Evolutionary conservation across 2,888 invertebrate species (phyloP), one percentile per base, ranked within the genome.

Genomic region (Tipula lateralis): DNA sequence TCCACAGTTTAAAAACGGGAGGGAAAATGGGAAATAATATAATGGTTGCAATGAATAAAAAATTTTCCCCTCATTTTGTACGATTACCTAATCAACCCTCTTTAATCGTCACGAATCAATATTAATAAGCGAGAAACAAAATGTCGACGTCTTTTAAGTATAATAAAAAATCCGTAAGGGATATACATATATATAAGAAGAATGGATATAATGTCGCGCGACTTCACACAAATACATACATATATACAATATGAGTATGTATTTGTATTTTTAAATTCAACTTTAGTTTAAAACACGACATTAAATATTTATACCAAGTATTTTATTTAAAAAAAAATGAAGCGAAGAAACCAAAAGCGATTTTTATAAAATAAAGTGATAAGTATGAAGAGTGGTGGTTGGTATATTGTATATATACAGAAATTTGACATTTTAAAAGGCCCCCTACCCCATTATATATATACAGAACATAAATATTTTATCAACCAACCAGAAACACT

Each of bases 401-500:
- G 50, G 50, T 39, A 39, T n/a, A 32, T 5, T 32, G 32, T 32
- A 1, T 39, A 39, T 19, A 50, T 50, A 50, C 1, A 66, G 24
- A 66, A 66, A 24, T 66, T 66, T 66, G 66, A 66, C 66, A 66
- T 66, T 66, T 66, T 66, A 66, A 66, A 66, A 66, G 66, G 66
- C 66, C 66, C 44, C 16, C 44, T 13, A 13, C 12, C 44, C 44
- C 66, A 66, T 66, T 66, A 24, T 44, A 44, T n/a, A 32, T 5
- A 32, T 5, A 66, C 9, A 12, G 12, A 66, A 66, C 24, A 66
- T 66, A 66, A 66, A 66, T 66, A 66, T 66, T 66, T 66, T 6
- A 66, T 66, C 66, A 66, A 9, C 66, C 66, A 66, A 66, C 66
- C 66, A 66, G 24, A 66, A 19, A 66, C 24, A 24, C 19, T 39